Conservation (phyloP, 2,888 invertebrate genomes). For the Philaethria dido region DNA sequence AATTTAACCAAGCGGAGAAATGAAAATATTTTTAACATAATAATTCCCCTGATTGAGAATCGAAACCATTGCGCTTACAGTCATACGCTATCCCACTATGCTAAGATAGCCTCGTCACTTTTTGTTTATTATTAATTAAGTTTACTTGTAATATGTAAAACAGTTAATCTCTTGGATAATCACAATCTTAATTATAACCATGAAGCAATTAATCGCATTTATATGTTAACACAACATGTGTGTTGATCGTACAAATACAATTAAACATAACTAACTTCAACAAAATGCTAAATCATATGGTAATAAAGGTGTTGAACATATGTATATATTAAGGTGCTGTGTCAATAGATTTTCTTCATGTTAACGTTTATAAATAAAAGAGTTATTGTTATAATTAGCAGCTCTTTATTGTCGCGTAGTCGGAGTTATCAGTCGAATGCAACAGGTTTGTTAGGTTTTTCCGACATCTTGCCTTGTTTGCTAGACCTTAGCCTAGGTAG, state of each 20-base stretch:
- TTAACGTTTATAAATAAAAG: too few relatives aligned
- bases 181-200: constrained; percentile 1
- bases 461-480: background rate
- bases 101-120: too few relatives aligned
- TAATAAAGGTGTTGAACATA: background rate
- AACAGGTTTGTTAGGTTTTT: constrained; percentile 12
- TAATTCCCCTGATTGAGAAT: too few relatives aligned
- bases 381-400: background rate
- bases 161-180: background rate
- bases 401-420: background rate
- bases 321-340: too few relatives aligned
- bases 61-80: too few relatives aligned
- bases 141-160: background rate
- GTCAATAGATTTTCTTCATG: too few relatives aligned
- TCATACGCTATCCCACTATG: too few relatives aligned
- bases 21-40: too few relatives aligned
- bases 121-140: background rate
- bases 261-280: background rate
- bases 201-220: background rate
- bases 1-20: too few relatives aligned
- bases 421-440: constrained; percentile 2
- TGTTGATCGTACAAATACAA: constrained; percentile 2
- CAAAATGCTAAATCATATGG: background rate
- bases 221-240: background rate
- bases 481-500: background rate